Base-by-base conservation (phyloP, 2,888 invertebrate genomes). In the Kuschelorhynchus macadamiae region DNA sequence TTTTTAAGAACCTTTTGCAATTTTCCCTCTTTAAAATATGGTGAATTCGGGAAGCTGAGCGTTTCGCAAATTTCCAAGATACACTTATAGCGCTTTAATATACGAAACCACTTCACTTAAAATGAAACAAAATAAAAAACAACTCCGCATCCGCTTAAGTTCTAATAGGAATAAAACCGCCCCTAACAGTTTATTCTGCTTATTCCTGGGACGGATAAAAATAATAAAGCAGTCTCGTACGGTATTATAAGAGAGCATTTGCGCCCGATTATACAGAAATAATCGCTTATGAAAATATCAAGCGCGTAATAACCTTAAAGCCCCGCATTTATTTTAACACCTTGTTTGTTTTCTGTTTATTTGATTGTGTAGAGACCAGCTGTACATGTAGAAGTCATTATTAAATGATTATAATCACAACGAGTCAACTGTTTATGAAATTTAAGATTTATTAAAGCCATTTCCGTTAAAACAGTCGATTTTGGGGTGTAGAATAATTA, bases 281-380 rank as follows among this genome's bases (percentile, higher is more conserved):
- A 81, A 81, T 81, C 81, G 81, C 79, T 79, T 80, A 80, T 79
- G 81, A 80, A 81, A 81, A 81, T 81, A 81, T 80, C 80, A 74
- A 74, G 70, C 74, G 77, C 76, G 78, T 78, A 79, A 80, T 78
- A 77, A 75, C 75, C 74, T 73, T 52, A 53, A 30, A 69, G 67
- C 57, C 33, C 50, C 53, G 18, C 46, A 21, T 62, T 67, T 36
- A 57, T 62, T 64, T 63, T 47, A 64, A 68, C 68, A 68, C 63
- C 68, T 68, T 68, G 63, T 63, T 68, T 63, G 64, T 63, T 63
- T 64, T 63, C 47, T 39, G 59, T 59, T 59, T 32, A 59, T 59
- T 59, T 59, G 33, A 59, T 59, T 30, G 46, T 36, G 11, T 12
- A 11, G 25, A 7, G 25, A 25, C 25, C 25, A 25, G 3, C 25